phyloP scores from a whole-genome alignment of 2,888 invertebrate genomes.

The Cataglyphis altisquamis region DNA sequence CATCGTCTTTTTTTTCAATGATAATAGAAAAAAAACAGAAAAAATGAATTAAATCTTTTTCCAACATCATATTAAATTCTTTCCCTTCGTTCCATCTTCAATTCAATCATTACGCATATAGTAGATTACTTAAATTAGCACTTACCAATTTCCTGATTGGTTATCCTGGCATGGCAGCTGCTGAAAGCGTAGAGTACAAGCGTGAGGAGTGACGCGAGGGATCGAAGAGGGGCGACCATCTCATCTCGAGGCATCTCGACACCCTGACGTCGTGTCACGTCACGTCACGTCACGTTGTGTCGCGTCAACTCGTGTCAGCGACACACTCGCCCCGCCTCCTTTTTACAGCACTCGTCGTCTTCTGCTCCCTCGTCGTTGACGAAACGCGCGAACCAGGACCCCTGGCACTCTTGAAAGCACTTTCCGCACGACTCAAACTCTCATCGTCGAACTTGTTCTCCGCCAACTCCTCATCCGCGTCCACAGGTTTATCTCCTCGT shows the following conservation, averaged over 20 bases:
- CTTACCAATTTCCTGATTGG: conserved; percentile 85
- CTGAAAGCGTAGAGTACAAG: conserved; percentile 70
- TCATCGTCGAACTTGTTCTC: conserved; percentile 69
- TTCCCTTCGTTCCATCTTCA: background rate
- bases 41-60: background rate
- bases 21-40: background rate
- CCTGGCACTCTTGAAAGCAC: conserved; percentile 70
- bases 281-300: conserved; percentile 78
- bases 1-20: background rate
- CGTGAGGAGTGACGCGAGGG: conserved; percentile 65
- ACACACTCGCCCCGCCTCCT: conserved; percentile 50
- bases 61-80: background rate
- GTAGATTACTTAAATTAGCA: conserved; percentile 49
- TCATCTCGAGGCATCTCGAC: conserved; percentile 77
- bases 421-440: conserved; percentile 75
- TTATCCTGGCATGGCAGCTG: conserved; percentile 78
- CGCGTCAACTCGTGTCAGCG: conserved; percentile 68
- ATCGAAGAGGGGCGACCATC: conserved; percentile 70
- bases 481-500: conserved; percentile 48
- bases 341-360: conserved; percentile 51
- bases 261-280: conserved; percentile 75
- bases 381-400: conserved; percentile 45
- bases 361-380: conserved; percentile 30
- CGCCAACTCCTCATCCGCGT: conserved; percentile 44
- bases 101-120: background rate